Evolutionary conservation across 2,888 invertebrate species (phyloP), one percentile per base, ranked within the genome.

Genomic region (Lasioglossum vierecki): DNA sequence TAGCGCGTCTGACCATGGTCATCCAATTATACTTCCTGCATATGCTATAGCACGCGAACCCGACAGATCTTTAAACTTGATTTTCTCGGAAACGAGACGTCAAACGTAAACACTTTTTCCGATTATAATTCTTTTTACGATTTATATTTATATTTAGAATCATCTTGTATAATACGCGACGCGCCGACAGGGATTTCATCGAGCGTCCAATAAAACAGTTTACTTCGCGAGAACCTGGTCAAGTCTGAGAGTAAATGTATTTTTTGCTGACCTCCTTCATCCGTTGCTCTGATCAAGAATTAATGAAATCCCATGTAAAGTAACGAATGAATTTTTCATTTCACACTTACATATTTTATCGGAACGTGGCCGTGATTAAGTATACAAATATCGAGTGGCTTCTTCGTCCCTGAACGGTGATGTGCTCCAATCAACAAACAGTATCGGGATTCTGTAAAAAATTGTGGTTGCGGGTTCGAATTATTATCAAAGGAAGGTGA

Each of bases 221-320:
- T 78, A 57, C 71, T 78, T 78, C 71, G 13, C 18, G 44, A 41
- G 44, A 41, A 39, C 53, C n/a, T 53, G 26, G 18, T 22, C 70
- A 26, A 18, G n/a, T 44, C 18, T 9, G 15, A 30, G 22, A 15
- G 11, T 35, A n/a, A 66, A 57, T 49, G 11, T 76, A 68, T 66
- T 76, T 76, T 13, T 15, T n/a, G 22, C 15, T 39, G n/a, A 35
- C 76, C 13, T 49, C 5, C n/a, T 46, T 9, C 15, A 30, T 15
- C 15, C 30, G 30, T 46, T 15, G 35, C 30, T 4, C n/a, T 18
- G 22, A 35, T 76, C n/a, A 68, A 76, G 44, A 44, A 46, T 66
- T 46, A 76, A 76, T 63, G 44, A 46, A 41, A 71, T 57, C 53
- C 41, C 41, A 44, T 18, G 26, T 41, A 26, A 57, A 30, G 3